These are phyloP conservation scores for Miichthys miiuy DNA, from an alignment of 2,797 vertebrate species.

Conservation along the genomic window DNA sequence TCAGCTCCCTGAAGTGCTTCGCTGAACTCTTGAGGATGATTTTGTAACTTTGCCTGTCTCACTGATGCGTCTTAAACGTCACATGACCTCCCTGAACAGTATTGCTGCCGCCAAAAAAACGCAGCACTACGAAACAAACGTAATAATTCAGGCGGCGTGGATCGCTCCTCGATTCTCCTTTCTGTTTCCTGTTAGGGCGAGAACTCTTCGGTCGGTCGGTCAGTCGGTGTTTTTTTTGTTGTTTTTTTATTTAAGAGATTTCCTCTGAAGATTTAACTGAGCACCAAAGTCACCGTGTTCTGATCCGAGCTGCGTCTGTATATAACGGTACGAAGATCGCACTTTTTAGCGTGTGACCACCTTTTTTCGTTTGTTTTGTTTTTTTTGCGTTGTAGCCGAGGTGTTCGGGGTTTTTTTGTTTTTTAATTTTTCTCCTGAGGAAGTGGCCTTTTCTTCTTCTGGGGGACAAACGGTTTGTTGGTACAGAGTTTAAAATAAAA, in stretches of 20 bases:
- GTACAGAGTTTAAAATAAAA: constrained; percentile 51
- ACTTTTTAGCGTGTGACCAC: constrained; percentile 65
- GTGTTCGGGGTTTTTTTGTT: constrained; percentile 34
- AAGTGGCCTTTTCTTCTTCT: constrained; percentile 76
- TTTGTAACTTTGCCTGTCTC: constrained; percentile 69
- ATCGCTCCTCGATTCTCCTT: constrained; percentile 42
- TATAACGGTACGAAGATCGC: constrained; percentile 83
- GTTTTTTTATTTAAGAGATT: constrained; percentile 4
- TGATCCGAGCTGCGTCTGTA: constrained; percentile 73
- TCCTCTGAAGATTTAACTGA: constrained; percentile 64
- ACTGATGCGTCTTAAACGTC: constrained; percentile 67
- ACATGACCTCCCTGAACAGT: constrained; percentile 13
- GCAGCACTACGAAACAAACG: constrained; percentile 44
- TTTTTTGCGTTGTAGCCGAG: constrained; percentile 62
- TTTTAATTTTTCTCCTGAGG: constrained; percentile 38
- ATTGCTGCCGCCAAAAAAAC: constrained; percentile 44
- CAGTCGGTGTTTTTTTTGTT: constrained; percentile 30
- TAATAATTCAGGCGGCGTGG: constrained; percentile 55
- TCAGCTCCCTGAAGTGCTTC: constrained; percentile 71
- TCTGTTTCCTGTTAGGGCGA: too few relatives aligned
- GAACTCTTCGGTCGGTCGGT: constrained; percentile 4
- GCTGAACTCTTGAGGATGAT: constrained; percentile 56
- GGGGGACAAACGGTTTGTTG: constrained; percentile 47
- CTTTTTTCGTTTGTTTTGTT: constrained; percentile 56
- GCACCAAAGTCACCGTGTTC: constrained; percentile 78